phyloP scores from a whole-genome alignment of 2,888 invertebrate genomes.

The Campoplex capitator region DNA sequence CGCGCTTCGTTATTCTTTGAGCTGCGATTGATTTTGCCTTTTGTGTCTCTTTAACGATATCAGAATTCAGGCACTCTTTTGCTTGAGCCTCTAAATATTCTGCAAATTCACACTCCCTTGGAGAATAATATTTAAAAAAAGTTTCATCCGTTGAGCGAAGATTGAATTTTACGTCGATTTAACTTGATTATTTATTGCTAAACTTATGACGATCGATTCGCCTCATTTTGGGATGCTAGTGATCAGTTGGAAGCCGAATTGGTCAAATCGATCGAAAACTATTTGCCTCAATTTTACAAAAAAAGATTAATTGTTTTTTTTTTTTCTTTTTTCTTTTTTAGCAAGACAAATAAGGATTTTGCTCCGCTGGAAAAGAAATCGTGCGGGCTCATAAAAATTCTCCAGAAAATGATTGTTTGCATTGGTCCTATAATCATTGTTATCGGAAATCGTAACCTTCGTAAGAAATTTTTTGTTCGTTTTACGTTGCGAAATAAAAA shows the following conservation, averaged over 20 bases:
- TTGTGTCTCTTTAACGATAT: neutral
- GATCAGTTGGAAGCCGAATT: neutral
- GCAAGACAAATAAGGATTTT: neutral
- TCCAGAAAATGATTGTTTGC: conserved; percentile 8
- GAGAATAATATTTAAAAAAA: neutral
- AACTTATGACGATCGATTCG: too few species aligned
- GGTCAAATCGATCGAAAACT: neutral
- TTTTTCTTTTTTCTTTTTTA: neutral
- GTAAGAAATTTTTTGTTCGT: conserved; percentile 4
- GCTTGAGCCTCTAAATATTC: too few species aligned
- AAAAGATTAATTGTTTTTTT: neutral
- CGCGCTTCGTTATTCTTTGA: neutral
- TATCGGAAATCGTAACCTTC: neutral
- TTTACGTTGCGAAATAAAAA: neutral
- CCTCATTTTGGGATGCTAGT: neutral
- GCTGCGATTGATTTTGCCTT: neutral
- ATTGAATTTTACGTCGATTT: neutral
- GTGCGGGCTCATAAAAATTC: neutral
- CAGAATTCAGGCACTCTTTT: neutral
- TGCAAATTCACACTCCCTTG: neutral
- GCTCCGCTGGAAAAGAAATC: neutral
- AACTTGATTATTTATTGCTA: neutral
- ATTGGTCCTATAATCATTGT: neutral
- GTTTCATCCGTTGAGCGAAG: neutral
- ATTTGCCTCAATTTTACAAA: neutral